These are phyloP conservation scores for Altica lythri DNA, from an alignment of 2,888 invertebrate genomes.

Conservation along the genomic window DNA sequence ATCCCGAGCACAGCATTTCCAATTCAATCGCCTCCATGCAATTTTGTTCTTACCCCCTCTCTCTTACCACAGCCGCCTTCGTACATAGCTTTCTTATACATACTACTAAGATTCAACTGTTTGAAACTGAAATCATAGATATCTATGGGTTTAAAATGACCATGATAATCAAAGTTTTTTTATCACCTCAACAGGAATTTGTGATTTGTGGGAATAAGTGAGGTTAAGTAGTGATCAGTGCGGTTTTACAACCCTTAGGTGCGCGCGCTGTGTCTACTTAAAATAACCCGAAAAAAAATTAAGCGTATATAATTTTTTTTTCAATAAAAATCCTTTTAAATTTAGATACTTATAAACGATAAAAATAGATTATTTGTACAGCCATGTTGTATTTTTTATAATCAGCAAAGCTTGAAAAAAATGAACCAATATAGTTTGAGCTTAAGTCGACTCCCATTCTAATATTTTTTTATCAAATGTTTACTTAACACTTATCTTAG, in stretches of 20 bases:
- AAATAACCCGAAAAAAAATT: conserved; percentile 22
- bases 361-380: conserved; percentile 57
- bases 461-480: conserved; percentile 31
- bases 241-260: conserved; percentile 26
- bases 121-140: conserved; percentile 54
- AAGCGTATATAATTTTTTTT: too few species aligned
- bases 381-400: conserved; percentile 52
- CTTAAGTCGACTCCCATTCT: conserved; percentile 31
- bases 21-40: conserved; percentile 41
- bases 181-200: conserved; percentile 19
- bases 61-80: conserved; percentile 43
- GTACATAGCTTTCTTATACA: conserved; percentile 50
- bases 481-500: conserved; percentile 32
- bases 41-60: conserved; percentile 42
- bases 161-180: conserved; percentile 37
- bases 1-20: conserved; percentile 37
- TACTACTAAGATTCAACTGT: conserved; percentile 54
- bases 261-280: conserved; percentile 20
- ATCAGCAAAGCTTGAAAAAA: conserved; percentile 37
- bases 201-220: too few species aligned
- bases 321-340: conserved; percentile 4
- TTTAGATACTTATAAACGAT: conserved; percentile 41
- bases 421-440: conserved; percentile 36
- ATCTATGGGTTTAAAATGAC: conserved; percentile 50
- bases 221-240: conserved; percentile 37